A percentile compares a stretch with the other conserved stretches of the same genome.
These are phyloP conservation scores for Trichoplax adhaerens DNA, from an alignment of 37 sponge, comb jelly and placozoan species.

Conservation along the genomic window DNA sequence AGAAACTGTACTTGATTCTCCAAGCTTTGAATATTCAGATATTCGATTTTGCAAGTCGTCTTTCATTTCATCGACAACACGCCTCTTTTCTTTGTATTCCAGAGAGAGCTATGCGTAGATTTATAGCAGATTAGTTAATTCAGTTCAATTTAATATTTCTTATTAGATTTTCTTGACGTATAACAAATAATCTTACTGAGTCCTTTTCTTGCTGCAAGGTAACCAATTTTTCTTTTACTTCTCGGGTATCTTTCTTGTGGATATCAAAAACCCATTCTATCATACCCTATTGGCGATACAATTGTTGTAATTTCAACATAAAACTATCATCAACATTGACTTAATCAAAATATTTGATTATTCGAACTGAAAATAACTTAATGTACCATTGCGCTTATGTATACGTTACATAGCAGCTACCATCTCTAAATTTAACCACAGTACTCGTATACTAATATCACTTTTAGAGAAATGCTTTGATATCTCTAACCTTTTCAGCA, in stretches of 20 bases:
- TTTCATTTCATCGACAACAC: constrained; percentile 7
- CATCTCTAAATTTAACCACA: too few species aligned
- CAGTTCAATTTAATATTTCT: too few species aligned
- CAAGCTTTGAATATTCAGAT: constrained; percentile 12
- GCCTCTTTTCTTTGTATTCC: constrained; percentile 16
- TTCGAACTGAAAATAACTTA: too few species aligned
- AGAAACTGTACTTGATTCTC: constrained; percentile 5
- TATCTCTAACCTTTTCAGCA: constrained; percentile 12
- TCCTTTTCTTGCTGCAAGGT: background rate
- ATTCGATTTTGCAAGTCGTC: constrained; percentile 20
- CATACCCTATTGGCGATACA: constrained; percentile 6
- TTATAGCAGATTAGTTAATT: background rate
- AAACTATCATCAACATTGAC: too few species aligned
- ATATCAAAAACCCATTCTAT: constrained; percentile 24
- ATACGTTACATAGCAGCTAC: too few species aligned
- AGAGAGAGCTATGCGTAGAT: constrained; percentile 8
- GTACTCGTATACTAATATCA: too few species aligned
- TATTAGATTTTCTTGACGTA: too few species aligned
- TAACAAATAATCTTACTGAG: background rate
- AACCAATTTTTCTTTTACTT: constrained; percentile 12
- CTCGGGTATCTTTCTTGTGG: constrained; percentile 14
- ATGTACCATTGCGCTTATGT: too few species aligned
- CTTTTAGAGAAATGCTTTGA: background rate
- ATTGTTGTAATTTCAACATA: too few species aligned
- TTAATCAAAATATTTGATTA: too few species aligned